Evolutionary conservation across 1,140 invertebrate genomes (phyloP), one percentile per base, ranked within the genome.

Genomic region (Aphis gossypii): DNA sequence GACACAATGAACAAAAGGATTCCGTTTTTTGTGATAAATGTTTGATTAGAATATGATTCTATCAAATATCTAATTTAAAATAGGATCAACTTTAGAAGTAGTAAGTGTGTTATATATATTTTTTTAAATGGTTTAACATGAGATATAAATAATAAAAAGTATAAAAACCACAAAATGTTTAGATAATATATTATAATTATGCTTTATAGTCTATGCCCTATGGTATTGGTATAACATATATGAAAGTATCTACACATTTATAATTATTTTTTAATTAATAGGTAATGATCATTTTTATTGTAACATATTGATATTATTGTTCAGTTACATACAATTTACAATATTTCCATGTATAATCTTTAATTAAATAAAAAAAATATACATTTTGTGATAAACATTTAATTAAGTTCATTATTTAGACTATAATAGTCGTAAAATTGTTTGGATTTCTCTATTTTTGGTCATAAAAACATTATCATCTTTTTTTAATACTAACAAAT

Each of bases 1-100:
- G 30, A 9, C 25, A 60, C 14, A 30, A 60, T n/a, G 14, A 76
- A 0, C 38, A 84, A 21, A 41, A 25, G 23, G 23, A 41, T 44
- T 44, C 38, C 30, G 38, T 84, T 84, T 41, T 44, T 84, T 25
- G 21, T 44, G 23, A 41, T 9, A 14, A 23, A 84, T 84, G n/a
- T 35, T 25, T 84, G 25, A 25, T 87, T 46, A 30, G 3, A 46
- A 30, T 48, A 51, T 48, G 44, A 87, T 87, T n/a, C 46, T n/a
- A 88, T 35, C 86, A 44, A 88, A 48, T 88, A 76, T 76, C 30
- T 76, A 88, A 88, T 35, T 88, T 46, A 51, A 88, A 88, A 88
- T 88, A 46, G 86, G 20, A 35, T 88, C 35, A 35, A n/a, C 44
- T 48, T 88, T 48, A n/a, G 48, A 88, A 88, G 30, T 46, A 88